Evolutionary conservation across 1,140 invertebrate genomes (phyloP).

Genomic region (Drosophila gunungcola): DNA sequence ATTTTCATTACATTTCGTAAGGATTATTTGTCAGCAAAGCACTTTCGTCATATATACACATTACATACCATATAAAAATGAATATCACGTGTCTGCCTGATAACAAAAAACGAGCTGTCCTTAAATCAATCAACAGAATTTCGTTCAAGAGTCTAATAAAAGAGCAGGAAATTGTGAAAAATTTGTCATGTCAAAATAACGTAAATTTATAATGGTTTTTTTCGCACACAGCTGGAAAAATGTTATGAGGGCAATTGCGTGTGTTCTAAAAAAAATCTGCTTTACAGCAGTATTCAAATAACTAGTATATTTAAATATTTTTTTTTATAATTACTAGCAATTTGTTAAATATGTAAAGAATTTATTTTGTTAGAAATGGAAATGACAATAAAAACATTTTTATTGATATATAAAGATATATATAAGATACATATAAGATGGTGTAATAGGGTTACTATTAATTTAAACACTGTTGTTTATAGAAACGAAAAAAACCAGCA

Average conservation of each 20-base stretch:
- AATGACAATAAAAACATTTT: no score
- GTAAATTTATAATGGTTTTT: background rate
- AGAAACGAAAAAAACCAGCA: no score
- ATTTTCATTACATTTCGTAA: constrained; percentile 50
- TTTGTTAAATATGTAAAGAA: no score
- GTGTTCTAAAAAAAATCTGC: background rate
- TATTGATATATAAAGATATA: no score
- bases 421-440: no score
- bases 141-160: background rate
- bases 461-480: no score
- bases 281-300: no score
- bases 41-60: background rate
- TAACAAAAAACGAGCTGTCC: background rate
- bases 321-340: no score
- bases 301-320: no score
- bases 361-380: no score
- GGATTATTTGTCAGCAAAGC: constrained; percentile 47
- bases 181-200: background rate
- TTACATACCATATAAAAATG: background rate
- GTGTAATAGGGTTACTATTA: no score
- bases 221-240: background rate
- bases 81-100: constrained; percentile 1
- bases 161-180: background rate
- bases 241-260: background rate
- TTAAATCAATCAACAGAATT: constrained; percentile 4